Evolutionary conservation across 92 coral and sea anemone genomes (phyloP).

Genomic region (Bergia puertoricense): DNA sequence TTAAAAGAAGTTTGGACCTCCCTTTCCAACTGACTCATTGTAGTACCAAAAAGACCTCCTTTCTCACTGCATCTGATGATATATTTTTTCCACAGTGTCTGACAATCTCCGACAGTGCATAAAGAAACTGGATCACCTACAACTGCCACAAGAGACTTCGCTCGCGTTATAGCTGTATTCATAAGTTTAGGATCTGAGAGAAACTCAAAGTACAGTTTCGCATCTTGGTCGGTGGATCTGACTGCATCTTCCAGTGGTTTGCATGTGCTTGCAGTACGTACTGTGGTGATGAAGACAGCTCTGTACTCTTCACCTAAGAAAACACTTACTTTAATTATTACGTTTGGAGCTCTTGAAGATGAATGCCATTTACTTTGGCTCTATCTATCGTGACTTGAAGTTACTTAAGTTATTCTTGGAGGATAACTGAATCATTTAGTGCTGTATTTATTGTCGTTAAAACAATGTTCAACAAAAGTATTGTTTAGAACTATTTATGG

Average conservation of each 20-base stretch:
- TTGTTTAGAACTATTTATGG: too few species aligned
- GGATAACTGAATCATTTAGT: too few species aligned
- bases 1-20: too few species aligned
- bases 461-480: too few species aligned
- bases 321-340: too few species aligned
- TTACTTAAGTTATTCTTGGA: too few species aligned
- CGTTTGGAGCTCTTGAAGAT: too few species aligned
- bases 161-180: constrained; percentile 94
- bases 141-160: constrained; percentile 88
- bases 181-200: constrained; percentile 81
- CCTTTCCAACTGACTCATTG: constrained; percentile 53
- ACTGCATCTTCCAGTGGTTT: constrained; percentile 51
- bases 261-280: constrained; percentile 78
- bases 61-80: constrained; percentile 66
- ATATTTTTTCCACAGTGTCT: constrained; percentile 74
- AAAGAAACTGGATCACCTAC: constrained; percentile 94
- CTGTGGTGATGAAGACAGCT: constrained; percentile 90
- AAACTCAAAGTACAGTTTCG: constrained; percentile 68
- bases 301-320: constrained; percentile 81
- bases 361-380: too few species aligned
- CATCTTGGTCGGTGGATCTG: constrained; percentile 44
- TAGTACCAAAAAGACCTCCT: constrained; percentile 67
- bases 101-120: constrained; percentile 87
- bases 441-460: too few species aligned
- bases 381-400: too few species aligned